Base-by-base conservation (phyloP, 2,888 invertebrate genomes). In the Andricus curvator region DNA sequence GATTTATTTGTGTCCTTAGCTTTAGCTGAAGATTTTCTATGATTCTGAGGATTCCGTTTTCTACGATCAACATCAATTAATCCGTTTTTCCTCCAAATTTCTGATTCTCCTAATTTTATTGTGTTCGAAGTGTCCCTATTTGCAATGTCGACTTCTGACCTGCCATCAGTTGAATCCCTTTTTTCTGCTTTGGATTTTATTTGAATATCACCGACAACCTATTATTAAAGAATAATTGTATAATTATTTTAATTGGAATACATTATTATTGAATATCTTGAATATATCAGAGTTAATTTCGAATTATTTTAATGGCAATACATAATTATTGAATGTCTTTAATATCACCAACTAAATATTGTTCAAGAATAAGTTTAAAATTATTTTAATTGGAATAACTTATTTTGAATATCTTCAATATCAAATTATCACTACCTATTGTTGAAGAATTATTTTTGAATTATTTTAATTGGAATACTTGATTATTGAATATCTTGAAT, bases 81-180 rank as follows among this genome's bases (percentile, higher is more conserved):
- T 60, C 13, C 15, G 60, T 2, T 60, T 60, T 60, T n/a, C 5
- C 25, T 25, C 15, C 13, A 62, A 13, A 22, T 3, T 62, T 13
- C 13, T 11, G 25, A 62, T 13, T 4, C n/a, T 62, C 11, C 25
- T 62, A 22, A 25, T 62, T 22, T 62, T 13, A 62, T 22, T 25
- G 20, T 15, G 20, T 29, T 67, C 17, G 67, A 5, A 22, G 13
- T 13, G 13, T 67, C 67, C 25, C 22, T 67, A 5, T 67, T 67
- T 4, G 33, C 67, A 41, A 67, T 33, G n/a, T 82, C 80, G 8
- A 80, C 51, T 41, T 80, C 80, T 11, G 80, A 67, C 33, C 22
- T 65, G 9, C 51, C 51, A 20, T 80, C 74, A n/a, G 56, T 77
- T 15, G 78, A 65, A 44, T 80, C 78, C 60, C 76, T 66, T 56